Evolutionary conservation across 2,797 vertebrate genomes (phyloP), one percentile per base, ranked within the genome.

Genomic region (Tarsius wallacei): DNA sequence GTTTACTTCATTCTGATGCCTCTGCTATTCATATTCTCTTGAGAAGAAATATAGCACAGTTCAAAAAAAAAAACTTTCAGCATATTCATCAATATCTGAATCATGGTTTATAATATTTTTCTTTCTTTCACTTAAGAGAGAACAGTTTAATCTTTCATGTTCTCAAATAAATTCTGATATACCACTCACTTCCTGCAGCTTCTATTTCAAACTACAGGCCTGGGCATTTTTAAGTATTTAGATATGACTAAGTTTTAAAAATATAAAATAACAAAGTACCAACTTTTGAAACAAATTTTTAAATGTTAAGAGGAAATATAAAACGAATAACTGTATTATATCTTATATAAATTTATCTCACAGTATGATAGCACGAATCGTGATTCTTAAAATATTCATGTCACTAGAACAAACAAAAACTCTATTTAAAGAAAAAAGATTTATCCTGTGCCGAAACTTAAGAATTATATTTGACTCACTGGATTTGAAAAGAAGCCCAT

Each of bases 101-200:
- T 7, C 8, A 6, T 1, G 0, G 16, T 26, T 19, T 2, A 24
- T 2, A 33, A 7, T 36, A 7, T 42, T 68, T 76, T 64, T 73
- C 17, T 10, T 3, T 28, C 28, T 61, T 22, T 33, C 16, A n/a
- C 64, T 87, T 1, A 9, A 1, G 4, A 6, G 16, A 7, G 55
- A 64, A 1, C 0, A 0, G 7, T 11, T 12, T 21, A 33, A 33
- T 7, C 10, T 64, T 47, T 2, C 1, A 16, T 11, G 42, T 16
- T 26, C 2, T 7, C 12, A 5, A 8, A 1, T 8, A 31, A 71
- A 42, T 1, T 26, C 12, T 24, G 14, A 57, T 1, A 26, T 0
- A 7, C 24, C 19, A 13, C 6, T 22, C 12, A 5, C 2, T 28
- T 53, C 51, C 9, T 21, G 8, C 3, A 14, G 0, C 7, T 51